Conservation (phyloP, 2,797 vertebrate species). For the Pangasius krempfi region DNA sequence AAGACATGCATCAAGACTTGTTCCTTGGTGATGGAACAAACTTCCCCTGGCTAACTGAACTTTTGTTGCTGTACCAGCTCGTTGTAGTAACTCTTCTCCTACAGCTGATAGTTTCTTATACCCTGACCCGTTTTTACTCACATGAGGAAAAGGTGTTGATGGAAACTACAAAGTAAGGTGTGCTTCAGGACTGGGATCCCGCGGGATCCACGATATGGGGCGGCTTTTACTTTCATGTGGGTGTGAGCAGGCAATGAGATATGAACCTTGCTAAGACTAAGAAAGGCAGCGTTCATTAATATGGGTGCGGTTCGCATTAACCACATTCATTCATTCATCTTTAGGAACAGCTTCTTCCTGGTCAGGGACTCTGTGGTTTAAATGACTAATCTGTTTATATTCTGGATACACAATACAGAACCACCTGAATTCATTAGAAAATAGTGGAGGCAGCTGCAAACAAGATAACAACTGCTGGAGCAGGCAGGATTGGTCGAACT, state of each 20-base stretch:
- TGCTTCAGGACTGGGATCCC: not conserved
- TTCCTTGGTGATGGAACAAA: not conserved
- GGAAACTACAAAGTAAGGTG: constrained; percentile 15
- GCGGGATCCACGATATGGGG: not conserved
- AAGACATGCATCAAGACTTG: not conserved
- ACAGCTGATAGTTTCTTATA: not conserved
- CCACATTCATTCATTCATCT: not conserved
- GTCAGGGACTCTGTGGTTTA: not conserved
- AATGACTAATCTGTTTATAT: not conserved
- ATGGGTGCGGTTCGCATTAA: not conserved
- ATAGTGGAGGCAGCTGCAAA: not conserved
- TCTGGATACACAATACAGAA: not conserved
- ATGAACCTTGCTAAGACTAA: not conserved
- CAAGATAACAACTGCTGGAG: not conserved
- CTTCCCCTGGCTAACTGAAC: not conserved
- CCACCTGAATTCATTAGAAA: not conserved
- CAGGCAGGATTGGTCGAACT: not conserved
- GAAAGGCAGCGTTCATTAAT: not conserved
- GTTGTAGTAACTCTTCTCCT: not conserved
- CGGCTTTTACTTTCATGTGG: not conserved
- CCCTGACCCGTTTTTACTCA: not conserved
- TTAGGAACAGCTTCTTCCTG: not conserved
- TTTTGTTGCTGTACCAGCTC: too few relatives aligned
- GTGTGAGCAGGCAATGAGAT: constrained; percentile 20
- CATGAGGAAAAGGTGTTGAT: not conserved